Conservation (phyloP, 2,888 invertebrate species). For the Parapristionchus giblindavisi region DNA sequence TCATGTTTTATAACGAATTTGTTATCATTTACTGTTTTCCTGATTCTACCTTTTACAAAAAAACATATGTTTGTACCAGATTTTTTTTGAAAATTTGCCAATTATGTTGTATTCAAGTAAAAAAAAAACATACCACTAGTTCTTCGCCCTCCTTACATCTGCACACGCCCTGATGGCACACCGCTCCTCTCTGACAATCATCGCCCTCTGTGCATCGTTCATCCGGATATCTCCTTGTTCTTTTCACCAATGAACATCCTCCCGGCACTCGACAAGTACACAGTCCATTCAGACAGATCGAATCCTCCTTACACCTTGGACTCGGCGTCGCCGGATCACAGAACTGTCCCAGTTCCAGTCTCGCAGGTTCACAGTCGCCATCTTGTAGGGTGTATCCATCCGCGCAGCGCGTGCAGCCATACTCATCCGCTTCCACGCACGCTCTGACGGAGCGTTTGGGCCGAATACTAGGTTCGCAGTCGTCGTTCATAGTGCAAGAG, state of each 20-base stretch:
- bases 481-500: background rate
- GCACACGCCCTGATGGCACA: conserved; percentile 51
- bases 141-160: conserved; percentile 47
- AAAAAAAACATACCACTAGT: background rate
- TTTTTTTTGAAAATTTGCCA: conserved; percentile 1
- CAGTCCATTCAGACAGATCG: conserved; percentile 45
- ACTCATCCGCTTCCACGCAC: conserved; percentile 14
- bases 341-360: conserved; percentile 40
- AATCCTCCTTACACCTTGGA: conserved; percentile 37
- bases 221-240: conserved; percentile 49
- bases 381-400: conserved; percentile 46
- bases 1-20: too few relatives aligned
- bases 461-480: conserved; percentile 4
- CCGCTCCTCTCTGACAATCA: conserved; percentile 56
- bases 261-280: conserved; percentile 45
- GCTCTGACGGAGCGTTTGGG: background rate
- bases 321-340: conserved; percentile 38
- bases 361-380: conserved; percentile 43
- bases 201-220: conserved; percentile 60
- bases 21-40: too few relatives aligned
- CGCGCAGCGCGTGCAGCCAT: conserved; percentile 54
- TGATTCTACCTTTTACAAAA: too few relatives aligned
- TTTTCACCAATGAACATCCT: conserved; percentile 11
- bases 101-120: background rate
- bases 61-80: background rate